phyloP scores from a whole-genome alignment of 2,113 vertebrate genomes.

The Athene noctua region DNA sequence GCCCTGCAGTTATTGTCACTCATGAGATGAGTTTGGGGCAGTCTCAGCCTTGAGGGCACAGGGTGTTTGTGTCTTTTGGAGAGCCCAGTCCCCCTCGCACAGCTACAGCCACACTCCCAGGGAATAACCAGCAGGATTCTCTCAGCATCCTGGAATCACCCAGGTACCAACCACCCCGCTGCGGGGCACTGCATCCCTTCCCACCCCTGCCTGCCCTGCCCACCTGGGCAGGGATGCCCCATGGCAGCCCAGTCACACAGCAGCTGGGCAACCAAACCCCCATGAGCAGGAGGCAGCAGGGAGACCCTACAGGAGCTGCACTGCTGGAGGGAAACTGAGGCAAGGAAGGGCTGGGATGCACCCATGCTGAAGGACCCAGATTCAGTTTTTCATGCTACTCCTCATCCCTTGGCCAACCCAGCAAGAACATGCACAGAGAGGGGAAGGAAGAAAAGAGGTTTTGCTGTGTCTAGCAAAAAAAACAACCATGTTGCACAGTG shows the following conservation, averaged over 20 bases:
- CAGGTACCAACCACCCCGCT: neutral
- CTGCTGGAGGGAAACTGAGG: neutral
- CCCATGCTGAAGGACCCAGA: neutral
- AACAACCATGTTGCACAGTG: accelerated
- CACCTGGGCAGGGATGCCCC: neutral
- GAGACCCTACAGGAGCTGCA: neutral
- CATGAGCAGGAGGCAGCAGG: accelerated
- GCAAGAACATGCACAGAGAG: accelerated
- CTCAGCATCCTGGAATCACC: neutral
- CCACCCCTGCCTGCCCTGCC: neutral
- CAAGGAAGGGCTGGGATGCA: neutral
- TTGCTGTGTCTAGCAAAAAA: neutral
- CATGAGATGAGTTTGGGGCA: neutral
- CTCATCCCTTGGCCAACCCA: neutral
- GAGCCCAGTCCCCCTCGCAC: neutral
- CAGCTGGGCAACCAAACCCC: accelerated
- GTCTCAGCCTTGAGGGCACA: neutral
- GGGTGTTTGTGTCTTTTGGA: neutral
- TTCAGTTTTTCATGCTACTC: neutral
- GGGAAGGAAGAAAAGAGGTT: neutral
- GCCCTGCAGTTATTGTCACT: accelerated
- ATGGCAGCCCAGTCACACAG: accelerated
- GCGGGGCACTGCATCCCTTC: accelerated
- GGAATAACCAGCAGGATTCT: neutral
- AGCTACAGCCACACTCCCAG: neutral